Evolutionary conservation across 2,797 vertebrate genomes (phyloP).

Genomic region (Hozukius guyotensis): DNA sequence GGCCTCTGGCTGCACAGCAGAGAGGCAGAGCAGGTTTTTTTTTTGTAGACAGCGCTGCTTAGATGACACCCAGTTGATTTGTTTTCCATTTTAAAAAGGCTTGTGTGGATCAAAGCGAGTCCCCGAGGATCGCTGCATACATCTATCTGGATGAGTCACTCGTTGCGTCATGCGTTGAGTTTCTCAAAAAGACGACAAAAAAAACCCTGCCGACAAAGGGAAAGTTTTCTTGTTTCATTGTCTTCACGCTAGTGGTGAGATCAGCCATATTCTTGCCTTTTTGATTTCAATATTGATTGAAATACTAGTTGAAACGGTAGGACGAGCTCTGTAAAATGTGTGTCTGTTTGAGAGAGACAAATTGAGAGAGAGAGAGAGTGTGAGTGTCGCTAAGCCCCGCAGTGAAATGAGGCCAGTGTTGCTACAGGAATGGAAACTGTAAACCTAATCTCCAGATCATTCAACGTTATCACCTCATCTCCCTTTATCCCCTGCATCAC

Average conservation of each 20-base stretch:
- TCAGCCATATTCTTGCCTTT: neutral
- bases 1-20: slow-evolving; percentile 23
- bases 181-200: neutral
- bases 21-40: slow-evolving; percentile 26
- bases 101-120: slow-evolving; percentile 10
- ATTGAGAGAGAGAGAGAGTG: neutral
- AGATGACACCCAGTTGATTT: slow-evolving; percentile 12
- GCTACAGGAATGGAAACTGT: slow-evolving; percentile 70
- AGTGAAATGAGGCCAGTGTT: slow-evolving; percentile 63
- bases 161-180: slow-evolving; percentile 11
- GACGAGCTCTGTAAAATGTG: neutral
- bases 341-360: neutral
- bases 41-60: neutral
- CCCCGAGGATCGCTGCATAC: neutral
- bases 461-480: slow-evolving; percentile 61
- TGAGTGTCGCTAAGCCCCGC: slow-evolving; percentile 30
- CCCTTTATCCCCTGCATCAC: slow-evolving; percentile 51
- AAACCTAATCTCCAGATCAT: slow-evolving; percentile 72
- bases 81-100: slow-evolving; percentile 20
- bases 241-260: neutral
- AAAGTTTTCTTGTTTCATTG: slow-evolving; percentile 6
- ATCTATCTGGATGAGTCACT: slow-evolving; percentile 34
- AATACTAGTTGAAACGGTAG: neutral
- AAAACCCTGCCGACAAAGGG: neutral
- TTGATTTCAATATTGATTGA: neutral